Percentiles rank a stretch among this genome's conserved stretches.
phyloP scores from a whole-genome alignment of 2,113 vertebrate species.

The Rhabdomys dilectus region DNA sequence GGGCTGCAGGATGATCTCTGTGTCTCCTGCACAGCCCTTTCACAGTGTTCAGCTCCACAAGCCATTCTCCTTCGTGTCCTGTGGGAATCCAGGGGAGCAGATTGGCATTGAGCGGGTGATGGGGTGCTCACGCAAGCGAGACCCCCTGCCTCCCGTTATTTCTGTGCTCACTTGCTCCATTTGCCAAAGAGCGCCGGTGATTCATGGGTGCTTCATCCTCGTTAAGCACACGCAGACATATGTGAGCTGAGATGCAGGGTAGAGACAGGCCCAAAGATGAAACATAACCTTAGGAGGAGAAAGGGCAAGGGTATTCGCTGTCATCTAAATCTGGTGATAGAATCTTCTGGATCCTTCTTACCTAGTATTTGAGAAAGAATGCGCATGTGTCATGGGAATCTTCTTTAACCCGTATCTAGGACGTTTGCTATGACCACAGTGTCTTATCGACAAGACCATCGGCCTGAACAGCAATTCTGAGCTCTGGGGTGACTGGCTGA shows the following conservation, averaged over 20 bases:
- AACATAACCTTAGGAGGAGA: not conserved
- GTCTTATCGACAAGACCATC: slow-evolving; percentile 5
- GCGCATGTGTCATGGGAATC: not conserved
- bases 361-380: not conserved
- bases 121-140: fast-evolving
- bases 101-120: not conserved
- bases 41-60: fast-evolving
- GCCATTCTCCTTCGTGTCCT: not conserved
- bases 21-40: too few relatives aligned
- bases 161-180: not conserved
- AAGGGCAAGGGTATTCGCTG: not conserved
- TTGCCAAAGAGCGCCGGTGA: not conserved
- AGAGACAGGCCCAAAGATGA: not conserved
- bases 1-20: too few relatives aligned
- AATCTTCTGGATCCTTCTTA: not conserved
- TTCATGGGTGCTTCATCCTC: not conserved
- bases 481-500: not conserved
- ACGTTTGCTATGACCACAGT: not conserved
- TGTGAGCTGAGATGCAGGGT: not conserved
- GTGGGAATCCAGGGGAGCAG: not conserved
- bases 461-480: not conserved
- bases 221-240: not conserved
- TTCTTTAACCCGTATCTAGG: not conserved
- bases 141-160: not conserved
- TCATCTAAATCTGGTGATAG: not conserved